Evolutionary conservation across 1,140 invertebrate species (phyloP), one percentile per base, ranked within the genome.

Genomic region (Drusus annulatus): DNA sequence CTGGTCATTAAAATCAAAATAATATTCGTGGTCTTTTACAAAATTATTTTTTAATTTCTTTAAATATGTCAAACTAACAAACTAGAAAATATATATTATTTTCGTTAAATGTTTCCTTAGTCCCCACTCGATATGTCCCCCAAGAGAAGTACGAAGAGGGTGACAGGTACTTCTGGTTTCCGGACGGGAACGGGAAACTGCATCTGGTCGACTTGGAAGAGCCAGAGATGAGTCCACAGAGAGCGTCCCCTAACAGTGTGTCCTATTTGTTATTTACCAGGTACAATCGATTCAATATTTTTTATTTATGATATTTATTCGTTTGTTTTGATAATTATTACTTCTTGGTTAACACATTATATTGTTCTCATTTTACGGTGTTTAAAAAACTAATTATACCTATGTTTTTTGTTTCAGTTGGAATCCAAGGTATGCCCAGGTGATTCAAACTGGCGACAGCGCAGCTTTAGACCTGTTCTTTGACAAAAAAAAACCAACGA

Each of bases 231-330:
- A 68, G 60, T 2, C 28, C 28, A 50, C 21, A 28, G 25, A 17
- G 51, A 7, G 21, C n/a, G 15, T 13, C 36, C 8, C 50, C 15
- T 23, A 68, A 68, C 23, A 63, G 68, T 36, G 52, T 78, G 16
- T 6, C 73, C n/a, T 81, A 74, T 50, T 36, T 78, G 17, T 23
- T 78, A 17, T 78, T 36, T 68, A 81, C 76, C 23, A 81, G 80
- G 80, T 81, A 23, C 25, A 28, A 2, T 28, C 7, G 3, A 36
- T 36, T n/a, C n/a, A n/a, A n/a, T n/a, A n/a, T n/a, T 4, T 36
- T 36, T 7, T 36, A 3, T 36, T 36, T 36, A 8, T 36, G 31
- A 7, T 7, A 36, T 36, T 36, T 36, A 36, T 7, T 36, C 3
- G 31, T 7, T 36, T 4, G 31, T 0, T 3, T 36, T 36, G 31